Evolutionary conservation across 2,113 vertebrate genomes (phyloP).

Genomic region (Prietella phreatophila): DNA sequence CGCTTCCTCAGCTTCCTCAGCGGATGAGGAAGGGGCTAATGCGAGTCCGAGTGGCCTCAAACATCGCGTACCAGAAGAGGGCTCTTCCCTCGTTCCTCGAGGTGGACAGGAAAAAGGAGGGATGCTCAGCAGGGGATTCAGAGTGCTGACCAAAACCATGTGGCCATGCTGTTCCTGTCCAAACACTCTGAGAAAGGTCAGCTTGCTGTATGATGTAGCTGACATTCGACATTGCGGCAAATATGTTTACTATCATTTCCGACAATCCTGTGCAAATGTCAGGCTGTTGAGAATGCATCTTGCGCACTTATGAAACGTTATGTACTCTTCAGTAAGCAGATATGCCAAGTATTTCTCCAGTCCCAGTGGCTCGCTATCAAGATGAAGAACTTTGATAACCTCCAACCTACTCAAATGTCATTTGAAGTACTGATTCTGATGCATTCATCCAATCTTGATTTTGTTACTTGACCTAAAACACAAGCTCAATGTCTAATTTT

Average conservation of each 20-base stretch:
- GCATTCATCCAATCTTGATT: neutral
- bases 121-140: constrained; percentile 25
- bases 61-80: constrained; percentile 38
- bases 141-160: constrained; percentile 43
- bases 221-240: constrained; percentile 3
- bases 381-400: neutral
- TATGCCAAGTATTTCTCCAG: neutral
- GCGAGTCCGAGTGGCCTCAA: constrained; percentile 33
- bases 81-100: constrained; percentile 49
- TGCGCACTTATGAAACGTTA: neutral
- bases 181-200: constrained; percentile 42
- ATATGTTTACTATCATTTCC: constrained; percentile 36
- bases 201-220: neutral
- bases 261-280: constrained; percentile 32
- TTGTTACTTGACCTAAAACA: neutral
- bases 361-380: neutral
- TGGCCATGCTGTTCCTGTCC: constrained; percentile 25
- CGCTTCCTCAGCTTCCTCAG: constrained; percentile 87
- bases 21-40: constrained; percentile 82
- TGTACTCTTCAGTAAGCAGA: constrained; percentile 15
- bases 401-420: neutral
- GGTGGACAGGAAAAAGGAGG: constrained; percentile 48
- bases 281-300: neutral
- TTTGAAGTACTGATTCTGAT: neutral
- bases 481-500: neutral